A percentile compares a stretch with the other conserved stretches of the same genome.
Evolutionary conservation across 2,113 vertebrate genomes (phyloP).

Genomic region (Sylvietta virens): DNA sequence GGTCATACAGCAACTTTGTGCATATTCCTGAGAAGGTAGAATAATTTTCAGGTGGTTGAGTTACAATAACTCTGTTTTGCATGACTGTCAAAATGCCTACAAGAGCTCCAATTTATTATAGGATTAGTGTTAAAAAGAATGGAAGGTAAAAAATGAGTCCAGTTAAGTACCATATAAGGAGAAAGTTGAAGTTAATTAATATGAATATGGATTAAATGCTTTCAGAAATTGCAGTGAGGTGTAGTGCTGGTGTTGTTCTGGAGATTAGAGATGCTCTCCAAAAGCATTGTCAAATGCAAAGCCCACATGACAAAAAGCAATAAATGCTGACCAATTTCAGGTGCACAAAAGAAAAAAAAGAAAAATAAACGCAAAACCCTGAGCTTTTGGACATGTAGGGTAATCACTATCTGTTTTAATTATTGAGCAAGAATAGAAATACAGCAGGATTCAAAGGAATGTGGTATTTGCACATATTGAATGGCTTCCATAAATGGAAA

Average conservation of each 20-base stretch:
- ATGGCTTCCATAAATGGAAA: conserved; percentile 41
- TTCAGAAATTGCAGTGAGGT: neutral
- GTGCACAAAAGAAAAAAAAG: neutral
- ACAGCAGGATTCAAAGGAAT: neutral
- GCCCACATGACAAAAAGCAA: neutral
- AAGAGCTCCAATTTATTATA: neutral
- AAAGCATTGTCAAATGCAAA: neutral
- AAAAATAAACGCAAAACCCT: neutral
- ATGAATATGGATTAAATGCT: neutral
- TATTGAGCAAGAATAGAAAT: neutral
- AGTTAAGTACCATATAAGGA: neutral
- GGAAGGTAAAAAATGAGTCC: neutral
- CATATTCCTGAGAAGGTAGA: neutral
- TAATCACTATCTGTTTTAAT: conserved; percentile 9
- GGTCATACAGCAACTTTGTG: neutral
- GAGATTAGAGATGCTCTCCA: neutral
- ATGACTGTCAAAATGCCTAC: neutral
- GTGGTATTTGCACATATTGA: neutral
- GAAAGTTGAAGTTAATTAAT: neutral
- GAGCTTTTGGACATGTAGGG: neutral
- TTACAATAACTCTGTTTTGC: neutral
- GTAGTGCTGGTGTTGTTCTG: neutral
- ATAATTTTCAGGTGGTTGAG: neutral
- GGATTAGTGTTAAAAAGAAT: neutral
- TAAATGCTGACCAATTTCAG: neutral